Conservation (phyloP, 2,797 vertebrate genomes). For the Pempheris klunzingeri region DNA sequence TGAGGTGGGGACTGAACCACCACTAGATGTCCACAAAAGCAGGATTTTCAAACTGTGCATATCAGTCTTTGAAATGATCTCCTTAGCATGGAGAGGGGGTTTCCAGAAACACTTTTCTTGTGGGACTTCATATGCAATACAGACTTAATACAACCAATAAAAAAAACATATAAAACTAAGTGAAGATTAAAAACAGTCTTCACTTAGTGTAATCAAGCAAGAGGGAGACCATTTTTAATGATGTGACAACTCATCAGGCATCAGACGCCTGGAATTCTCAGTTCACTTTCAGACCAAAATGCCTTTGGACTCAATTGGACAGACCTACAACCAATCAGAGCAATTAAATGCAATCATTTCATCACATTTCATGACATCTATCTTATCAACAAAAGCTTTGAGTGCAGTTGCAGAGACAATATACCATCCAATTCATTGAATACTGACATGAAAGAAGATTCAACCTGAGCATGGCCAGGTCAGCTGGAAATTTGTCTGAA, state of each 20-base stretch:
- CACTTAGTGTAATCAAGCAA: constrained; percentile 1
- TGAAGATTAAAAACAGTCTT: not conserved
- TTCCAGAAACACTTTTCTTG: not conserved
- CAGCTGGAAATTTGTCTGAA: not conserved
- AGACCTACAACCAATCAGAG: too few species aligned
- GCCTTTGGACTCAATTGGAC: too few species aligned
- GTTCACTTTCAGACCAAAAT: too few species aligned
- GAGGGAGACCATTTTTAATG: not conserved
- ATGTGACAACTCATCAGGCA: not conserved
- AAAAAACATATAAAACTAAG: not conserved
- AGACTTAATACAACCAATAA: not conserved
- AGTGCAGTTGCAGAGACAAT: too few species aligned
- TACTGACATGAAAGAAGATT: too few species aligned
- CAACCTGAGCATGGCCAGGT: not conserved
- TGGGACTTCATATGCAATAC: not conserved
- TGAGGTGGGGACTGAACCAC: not conserved
- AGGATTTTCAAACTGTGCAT: not conserved
- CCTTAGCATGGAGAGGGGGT: not conserved
- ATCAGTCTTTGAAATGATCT: constrained; percentile 3
- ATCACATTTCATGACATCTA: too few species aligned
- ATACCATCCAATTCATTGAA: too few species aligned
- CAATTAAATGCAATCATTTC: too few species aligned
- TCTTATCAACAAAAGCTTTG: too few species aligned
- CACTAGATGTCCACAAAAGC: constrained; percentile 19
- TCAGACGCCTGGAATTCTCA: too few species aligned